Evolutionary conservation across 2,113 vertebrate genomes (phyloP).

Genomic region (Centropus unirufus): DNA sequence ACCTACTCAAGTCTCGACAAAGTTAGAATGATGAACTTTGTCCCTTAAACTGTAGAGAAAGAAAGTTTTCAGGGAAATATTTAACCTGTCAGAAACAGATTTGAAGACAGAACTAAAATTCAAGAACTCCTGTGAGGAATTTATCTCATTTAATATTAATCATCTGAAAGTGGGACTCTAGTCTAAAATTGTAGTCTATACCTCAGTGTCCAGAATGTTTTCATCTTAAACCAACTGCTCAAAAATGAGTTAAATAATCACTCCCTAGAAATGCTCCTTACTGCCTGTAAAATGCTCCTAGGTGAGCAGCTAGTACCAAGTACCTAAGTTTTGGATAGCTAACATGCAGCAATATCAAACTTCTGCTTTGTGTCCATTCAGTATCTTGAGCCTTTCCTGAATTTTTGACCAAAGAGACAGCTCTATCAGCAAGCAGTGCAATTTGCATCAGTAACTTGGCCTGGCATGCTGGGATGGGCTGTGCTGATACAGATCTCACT

Average conservation of each 20-base stretch:
- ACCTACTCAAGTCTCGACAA: background rate
- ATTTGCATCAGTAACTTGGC: background rate
- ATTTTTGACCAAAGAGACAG: background rate
- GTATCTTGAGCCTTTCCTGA: background rate
- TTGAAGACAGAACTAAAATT: background rate
- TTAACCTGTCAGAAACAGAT: background rate
- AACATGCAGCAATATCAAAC: background rate
- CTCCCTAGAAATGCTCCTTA: background rate
- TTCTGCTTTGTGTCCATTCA: background rate
- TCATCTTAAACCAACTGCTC: background rate
- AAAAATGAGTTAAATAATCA: background rate
- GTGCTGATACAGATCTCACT: background rate
- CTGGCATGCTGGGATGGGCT: background rate
- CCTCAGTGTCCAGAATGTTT: background rate
- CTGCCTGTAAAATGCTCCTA: background rate
- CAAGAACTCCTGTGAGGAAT: background rate
- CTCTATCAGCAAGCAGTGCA: background rate
- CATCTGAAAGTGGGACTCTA: background rate
- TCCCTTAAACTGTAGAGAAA: background rate
- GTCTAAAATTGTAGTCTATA: constrained; percentile 1
- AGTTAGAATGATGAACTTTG: background rate
- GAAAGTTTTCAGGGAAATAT: background rate
- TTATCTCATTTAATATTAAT: background rate
- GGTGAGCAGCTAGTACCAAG: background rate
- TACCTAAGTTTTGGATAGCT: background rate